phyloP scores from a whole-genome alignment of 1,140 invertebrate species.

The Zaprionus ornatus region DNA sequence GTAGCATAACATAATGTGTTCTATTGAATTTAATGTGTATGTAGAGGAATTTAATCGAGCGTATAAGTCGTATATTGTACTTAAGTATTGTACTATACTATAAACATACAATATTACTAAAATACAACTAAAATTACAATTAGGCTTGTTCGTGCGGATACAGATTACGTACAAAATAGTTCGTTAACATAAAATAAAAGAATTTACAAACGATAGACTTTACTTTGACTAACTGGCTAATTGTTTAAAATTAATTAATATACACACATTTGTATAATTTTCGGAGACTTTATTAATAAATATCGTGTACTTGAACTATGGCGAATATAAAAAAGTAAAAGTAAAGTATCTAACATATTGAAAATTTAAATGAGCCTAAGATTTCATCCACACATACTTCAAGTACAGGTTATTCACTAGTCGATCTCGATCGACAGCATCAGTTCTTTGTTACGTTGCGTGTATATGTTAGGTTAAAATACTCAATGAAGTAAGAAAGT shows the following conservation, averaged over 20 bases:
- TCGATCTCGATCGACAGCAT: slow-evolving; percentile 7
- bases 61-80: slow-evolving; percentile 38
- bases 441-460: slow-evolving; percentile 13
- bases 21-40: slow-evolving; percentile 40
- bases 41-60: slow-evolving; percentile 37
- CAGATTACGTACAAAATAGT: slow-evolving; percentile 17
- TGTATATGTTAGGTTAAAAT: slow-evolving; percentile 29
- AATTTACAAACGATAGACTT: slow-evolving; percentile 10
- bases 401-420: slow-evolving; percentile 11
- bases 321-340: no score
- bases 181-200: slow-evolving; percentile 13
- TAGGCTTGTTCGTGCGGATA: slow-evolving; percentile 24
- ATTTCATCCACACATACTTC: not conserved
- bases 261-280: not conserved
- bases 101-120: not conserved
- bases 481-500: slow-evolving; percentile 24
- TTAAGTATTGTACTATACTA: slow-evolving; percentile 27
- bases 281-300: slow-evolving; percentile 12
- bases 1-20: slow-evolving; percentile 36
- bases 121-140: slow-evolving; percentile 4
- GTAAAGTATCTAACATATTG: no score
- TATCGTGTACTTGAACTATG: not conserved
- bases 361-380: not conserved
- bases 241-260: slow-evolving; percentile 3
- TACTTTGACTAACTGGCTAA: not conserved